Conservation (phyloP, 2,113 vertebrate genomes). For the Onychostoma macrolepis region DNA sequence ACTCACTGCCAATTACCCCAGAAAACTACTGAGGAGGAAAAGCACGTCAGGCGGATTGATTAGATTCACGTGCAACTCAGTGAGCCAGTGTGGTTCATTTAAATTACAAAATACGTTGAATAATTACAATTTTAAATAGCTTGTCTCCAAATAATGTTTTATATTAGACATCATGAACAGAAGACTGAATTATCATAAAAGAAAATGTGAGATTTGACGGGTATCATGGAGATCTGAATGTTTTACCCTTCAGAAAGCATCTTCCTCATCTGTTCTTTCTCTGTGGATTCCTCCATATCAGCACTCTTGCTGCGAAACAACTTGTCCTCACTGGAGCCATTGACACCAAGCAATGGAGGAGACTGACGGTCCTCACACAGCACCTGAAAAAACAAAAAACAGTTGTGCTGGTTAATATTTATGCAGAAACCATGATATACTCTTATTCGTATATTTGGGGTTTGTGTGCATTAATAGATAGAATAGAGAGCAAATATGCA, state of each 20-base stretch:
- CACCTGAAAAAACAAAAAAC: slow-evolving; percentile 57
- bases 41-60: slow-evolving; percentile 3
- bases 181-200: background rate
- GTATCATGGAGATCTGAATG: background rate
- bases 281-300: slow-evolving; percentile 81
- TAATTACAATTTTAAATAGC: background rate
- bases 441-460: no score
- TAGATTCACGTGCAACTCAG: slow-evolving; percentile 9
- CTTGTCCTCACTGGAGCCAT: slow-evolving; percentile 90
- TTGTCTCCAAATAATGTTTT: background rate
- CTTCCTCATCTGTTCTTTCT: slow-evolving; percentile 92
- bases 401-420: no score
- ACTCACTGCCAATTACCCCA: slow-evolving; percentile 6
- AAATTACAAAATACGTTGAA: background rate
- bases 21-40: slow-evolving; percentile 41
- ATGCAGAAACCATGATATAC: no score
- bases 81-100: background rate
- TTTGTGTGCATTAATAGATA: background rate
- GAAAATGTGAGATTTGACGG: background rate
- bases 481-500: background rate
- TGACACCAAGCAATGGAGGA: slow-evolving; percentile 77
- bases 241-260: slow-evolving; percentile 91
- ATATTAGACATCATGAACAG: background rate
- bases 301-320: slow-evolving; percentile 91
- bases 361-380: slow-evolving; percentile 74